Evolutionary conservation across 1,140 invertebrate species (phyloP).

Genomic region (Temnothorax curvispinosus): DNA sequence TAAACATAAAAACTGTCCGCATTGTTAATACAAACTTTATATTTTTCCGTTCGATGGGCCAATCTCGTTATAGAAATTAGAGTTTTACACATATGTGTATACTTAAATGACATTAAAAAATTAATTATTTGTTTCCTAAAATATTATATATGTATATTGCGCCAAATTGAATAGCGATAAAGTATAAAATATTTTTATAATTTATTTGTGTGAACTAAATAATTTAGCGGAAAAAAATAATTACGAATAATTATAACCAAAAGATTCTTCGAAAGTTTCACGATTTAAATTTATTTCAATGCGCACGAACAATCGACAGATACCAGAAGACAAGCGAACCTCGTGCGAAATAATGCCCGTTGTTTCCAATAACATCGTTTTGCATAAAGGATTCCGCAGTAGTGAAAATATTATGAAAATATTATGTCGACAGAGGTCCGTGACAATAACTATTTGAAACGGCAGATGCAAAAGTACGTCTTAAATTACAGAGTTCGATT

Average conservation of each 20-base stretch:
- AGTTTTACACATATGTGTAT: neutral
- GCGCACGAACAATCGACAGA: neutral
- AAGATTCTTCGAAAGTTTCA: neutral
- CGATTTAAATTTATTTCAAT: slow-evolving; percentile 13
- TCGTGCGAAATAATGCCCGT: slow-evolving; percentile 29
- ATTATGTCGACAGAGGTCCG: slow-evolving; percentile 20
- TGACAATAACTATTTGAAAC: slow-evolving; percentile 60
- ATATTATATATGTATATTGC: neutral
- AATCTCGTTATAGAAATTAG: neutral
- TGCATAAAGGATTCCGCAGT: slow-evolving; percentile 1
- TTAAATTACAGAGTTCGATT: slow-evolving; percentile 60
- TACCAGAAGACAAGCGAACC: neutral
- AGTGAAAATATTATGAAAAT: slow-evolving; percentile 42
- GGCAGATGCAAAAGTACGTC: neutral
- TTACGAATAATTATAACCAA: neutral
- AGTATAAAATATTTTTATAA: neutral
- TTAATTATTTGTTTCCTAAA: neutral
- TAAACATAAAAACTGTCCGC: neutral
- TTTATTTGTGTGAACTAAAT: neutral
- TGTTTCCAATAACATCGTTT: slow-evolving; percentile 38
- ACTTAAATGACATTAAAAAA: neutral
- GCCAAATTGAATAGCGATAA: neutral
- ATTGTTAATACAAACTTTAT: neutral
- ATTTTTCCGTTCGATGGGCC: neutral
- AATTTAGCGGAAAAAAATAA: neutral